phyloP scores from a whole-genome alignment of 2,888 invertebrate genomes.

The Drosophila neotestacea region DNA sequence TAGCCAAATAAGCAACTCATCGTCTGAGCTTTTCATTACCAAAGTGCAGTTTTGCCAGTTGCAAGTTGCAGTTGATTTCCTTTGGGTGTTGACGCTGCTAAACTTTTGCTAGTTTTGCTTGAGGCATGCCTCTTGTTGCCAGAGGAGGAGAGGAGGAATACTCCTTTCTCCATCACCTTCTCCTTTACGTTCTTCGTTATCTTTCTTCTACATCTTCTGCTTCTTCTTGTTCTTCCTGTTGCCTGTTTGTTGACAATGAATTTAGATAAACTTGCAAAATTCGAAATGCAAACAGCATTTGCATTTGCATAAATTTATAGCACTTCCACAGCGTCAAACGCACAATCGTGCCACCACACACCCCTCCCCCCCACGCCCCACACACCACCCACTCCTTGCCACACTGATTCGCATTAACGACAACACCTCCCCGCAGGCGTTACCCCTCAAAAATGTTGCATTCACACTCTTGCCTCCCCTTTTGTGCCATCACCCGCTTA shows the following conservation, averaged over 20 bases:
- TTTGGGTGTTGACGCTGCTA: slow-evolving; percentile 66
- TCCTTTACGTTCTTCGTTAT: neutral
- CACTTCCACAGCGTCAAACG: slow-evolving; percentile 28
- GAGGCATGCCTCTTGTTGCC: neutral
- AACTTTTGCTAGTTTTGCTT: slow-evolving; percentile 35
- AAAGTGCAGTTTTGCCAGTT: slow-evolving; percentile 51
- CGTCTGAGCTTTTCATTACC: slow-evolving; percentile 51
- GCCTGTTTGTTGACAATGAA: slow-evolving; percentile 78
- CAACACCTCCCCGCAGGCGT: neutral
- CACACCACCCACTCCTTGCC: neutral
- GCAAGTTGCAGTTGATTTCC: slow-evolving; percentile 67
- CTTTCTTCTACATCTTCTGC: neutral
- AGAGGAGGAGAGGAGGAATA: too few species aligned
- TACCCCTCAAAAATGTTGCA: slow-evolving; percentile 37
- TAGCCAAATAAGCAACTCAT: slow-evolving; percentile 49
- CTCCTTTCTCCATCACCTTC: too few species aligned
- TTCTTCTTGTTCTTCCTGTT: neutral
- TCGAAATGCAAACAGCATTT: slow-evolving; percentile 78
- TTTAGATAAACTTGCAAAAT: slow-evolving; percentile 79
- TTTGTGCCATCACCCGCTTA: slow-evolving; percentile 34
- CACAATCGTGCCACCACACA: neutral
- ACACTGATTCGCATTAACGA: slow-evolving; percentile 11
- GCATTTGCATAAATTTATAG: slow-evolving; percentile 78
- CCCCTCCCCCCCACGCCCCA: neutral
- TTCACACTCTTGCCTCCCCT: slow-evolving; percentile 13